Evolutionary conservation across 1,140 invertebrate species (phyloP), one percentile per base, ranked within the genome.

Genomic region (Caerostris darwini): DNA sequence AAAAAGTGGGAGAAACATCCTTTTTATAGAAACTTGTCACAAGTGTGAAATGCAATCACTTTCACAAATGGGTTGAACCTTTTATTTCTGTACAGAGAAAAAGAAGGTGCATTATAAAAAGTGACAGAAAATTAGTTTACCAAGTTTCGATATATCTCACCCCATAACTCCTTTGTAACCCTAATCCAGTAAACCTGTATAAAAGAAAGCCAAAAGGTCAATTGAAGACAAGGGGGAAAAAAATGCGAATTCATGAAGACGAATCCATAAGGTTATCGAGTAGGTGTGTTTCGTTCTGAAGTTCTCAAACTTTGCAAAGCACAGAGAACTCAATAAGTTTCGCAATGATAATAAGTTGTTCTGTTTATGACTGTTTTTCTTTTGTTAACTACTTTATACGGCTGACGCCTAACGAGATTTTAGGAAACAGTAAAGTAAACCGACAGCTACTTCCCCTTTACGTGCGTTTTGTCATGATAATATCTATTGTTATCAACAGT

Each of bases 101-200:
- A 17, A 81, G 17, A 82, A 83, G 10, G 14, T 3, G 10, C 4
- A 83, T n/a, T 53, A n/a, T 58, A 58, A 56, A 85, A 56, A 83
- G 50, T 56, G 53, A 56, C 81, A 10, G 17, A 53, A 83, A 83
- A 83, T 69, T n/a, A n/a, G 67, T 69, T 69, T 69, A 69, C 67
- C 53, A 54, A 2, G 56, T 56, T 54, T 83, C 81, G 56, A 83
- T 56, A 83, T 83, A 83, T 83, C 53, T 83, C 53, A 83, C 81
- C 81, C 56, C 56, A 83, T 56, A 85, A 58, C 54, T 85, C 82
- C 57, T 58, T 57, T 17, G 54, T 57, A 85, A 85, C 54, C 82
- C 19, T 85, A 58, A 85, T 85, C 82, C 82, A 58, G 14, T 57
- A 85, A 85, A 85, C 82, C 82, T 19, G 54, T n/a, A 17, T n/a